Evolutionary conservation across 2,797 vertebrate species (phyloP), one percentile per base, ranked within the genome.

Genomic region (Rhinichthys osculus): DNA sequence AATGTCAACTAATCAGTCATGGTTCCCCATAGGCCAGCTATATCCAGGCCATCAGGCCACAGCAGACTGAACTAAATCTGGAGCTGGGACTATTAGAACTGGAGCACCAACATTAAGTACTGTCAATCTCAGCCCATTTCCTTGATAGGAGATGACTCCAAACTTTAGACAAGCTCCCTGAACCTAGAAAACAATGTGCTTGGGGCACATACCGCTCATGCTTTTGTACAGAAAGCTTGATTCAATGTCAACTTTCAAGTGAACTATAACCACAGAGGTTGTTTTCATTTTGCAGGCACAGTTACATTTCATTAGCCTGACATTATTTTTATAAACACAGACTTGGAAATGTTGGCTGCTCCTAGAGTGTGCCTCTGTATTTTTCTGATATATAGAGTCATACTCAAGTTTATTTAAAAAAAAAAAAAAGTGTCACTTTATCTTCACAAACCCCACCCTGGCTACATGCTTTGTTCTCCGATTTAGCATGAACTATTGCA

Each of bases 31-130:
- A 87, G 87, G 87, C 72, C n/a, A 44, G 71, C 71, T 87, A 5
- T 81, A 92, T 92, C 89, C 89, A 90, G 92, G 92, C 89, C 90
- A 91, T 57, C 73, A 66, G 79, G 84, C 80, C 84, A 86, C 71
- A 74, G 87, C 70, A 81, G 87, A 71, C 82, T 82, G 47, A 83
- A 86, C 84, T 87, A 89, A 85, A 85, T 89, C 40, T 85, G 85
- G 85, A 87, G 81, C 81, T 84, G 30, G 73, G 76, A 73, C 54
- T 84, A 27, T 86, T 86, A 9, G 38, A 90, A 88, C 66, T 90
- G 52, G 86, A 88, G 86, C 89, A 82, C 40, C 59, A 23, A 35
- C 59, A 17, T 52, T 82, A 47, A 87, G 67, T 57, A 40, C 57
- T 67, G 80, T 70, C 73, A 84, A 40, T 84, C 84, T 82, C 16